Conservation (phyloP, 2,113 vertebrate genomes). For the Anolis carolinensis region DNA sequence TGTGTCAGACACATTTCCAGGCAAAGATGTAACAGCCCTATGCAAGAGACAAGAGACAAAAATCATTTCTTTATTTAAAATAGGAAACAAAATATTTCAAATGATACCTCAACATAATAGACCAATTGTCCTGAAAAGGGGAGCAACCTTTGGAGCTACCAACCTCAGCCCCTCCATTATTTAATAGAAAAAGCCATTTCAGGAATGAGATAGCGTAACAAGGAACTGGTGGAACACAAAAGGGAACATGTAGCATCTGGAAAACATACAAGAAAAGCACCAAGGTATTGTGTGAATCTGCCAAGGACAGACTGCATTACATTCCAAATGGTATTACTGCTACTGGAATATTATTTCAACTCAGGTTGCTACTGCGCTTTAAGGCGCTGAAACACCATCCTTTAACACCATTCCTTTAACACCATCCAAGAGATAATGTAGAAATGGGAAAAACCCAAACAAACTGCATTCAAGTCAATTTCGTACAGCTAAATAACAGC, state of each 20-base stretch:
- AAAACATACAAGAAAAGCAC: not conserved
- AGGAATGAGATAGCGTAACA: not conserved
- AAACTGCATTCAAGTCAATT: slow-evolving; percentile 62
- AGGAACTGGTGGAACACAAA: not conserved
- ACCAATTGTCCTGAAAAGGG: not conserved
- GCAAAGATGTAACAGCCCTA: not conserved
- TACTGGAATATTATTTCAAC: slow-evolving; percentile 6
- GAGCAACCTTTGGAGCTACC: not conserved
- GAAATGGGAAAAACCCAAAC: slow-evolving; percentile 30
- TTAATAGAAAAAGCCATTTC: not conserved
- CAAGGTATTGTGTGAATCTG: not conserved
- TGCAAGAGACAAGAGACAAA: not conserved
- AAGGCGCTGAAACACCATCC: slow-evolving; percentile 7
- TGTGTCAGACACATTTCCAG: not conserved
- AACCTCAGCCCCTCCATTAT: not conserved
- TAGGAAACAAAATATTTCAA: not conserved
- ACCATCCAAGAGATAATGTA: slow-evolving; percentile 48
- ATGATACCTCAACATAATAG: not conserved
- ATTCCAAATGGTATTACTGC: not conserved
- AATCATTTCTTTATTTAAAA: slow-evolving; percentile 3
- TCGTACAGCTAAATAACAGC: slow-evolving; percentile 78
- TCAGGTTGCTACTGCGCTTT: slow-evolving; percentile 9
- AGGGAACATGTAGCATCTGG: not conserved
- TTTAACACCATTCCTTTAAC: slow-evolving; percentile 7
- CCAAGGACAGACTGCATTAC: not conserved